These are phyloP conservation scores for Nixonia krombeini DNA, from an alignment of 1,140 invertebrate genomes.

Conservation along the genomic window DNA sequence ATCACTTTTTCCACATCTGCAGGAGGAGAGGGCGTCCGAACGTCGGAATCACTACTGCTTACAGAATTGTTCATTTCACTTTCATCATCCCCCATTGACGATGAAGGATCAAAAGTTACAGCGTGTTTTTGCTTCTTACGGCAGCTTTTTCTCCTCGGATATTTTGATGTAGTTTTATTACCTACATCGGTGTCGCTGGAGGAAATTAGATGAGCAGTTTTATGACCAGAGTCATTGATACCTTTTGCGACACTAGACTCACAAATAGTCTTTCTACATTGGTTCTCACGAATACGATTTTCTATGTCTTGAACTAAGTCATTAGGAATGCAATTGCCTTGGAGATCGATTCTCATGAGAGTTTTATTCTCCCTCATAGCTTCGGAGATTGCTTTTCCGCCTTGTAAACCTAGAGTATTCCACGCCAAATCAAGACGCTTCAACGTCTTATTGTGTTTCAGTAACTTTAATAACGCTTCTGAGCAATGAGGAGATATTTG, in stretches of 20 bases:
- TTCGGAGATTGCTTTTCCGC: conserved; percentile 60
- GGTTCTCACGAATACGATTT: conserved; percentile 48
- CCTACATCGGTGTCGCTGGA: conserved; percentile 33
- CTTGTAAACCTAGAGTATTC: conserved; percentile 66
- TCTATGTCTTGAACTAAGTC: conserved; percentile 61
- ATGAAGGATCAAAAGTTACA: conserved; percentile 16
- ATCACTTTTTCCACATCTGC: neutral
- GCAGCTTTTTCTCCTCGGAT: conserved; percentile 18
- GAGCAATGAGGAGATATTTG: conserved; percentile 62
- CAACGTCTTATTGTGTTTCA: conserved; percentile 60
- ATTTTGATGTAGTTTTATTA: conserved; percentile 10
- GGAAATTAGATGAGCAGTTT: conserved; percentile 12
- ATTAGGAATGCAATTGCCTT: conserved; percentile 67
- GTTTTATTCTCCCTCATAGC: conserved; percentile 56
- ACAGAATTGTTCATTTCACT: conserved; percentile 3
- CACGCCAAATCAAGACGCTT: conserved; percentile 63
- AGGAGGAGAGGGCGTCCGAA: neutral
- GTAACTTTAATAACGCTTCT: conserved; percentile 46
- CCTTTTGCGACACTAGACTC: conserved; percentile 15
- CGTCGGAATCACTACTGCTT: conserved; percentile 24
- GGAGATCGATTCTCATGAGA: conserved; percentile 56
- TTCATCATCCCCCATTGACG: conserved; percentile 21
- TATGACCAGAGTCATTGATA: conserved; percentile 16
- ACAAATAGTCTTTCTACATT: conserved; percentile 32
- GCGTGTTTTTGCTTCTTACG: conserved; percentile 20